Evolutionary conservation across 2,888 invertebrate genomes (phyloP).

Genomic region (Trisateles emortualis): DNA sequence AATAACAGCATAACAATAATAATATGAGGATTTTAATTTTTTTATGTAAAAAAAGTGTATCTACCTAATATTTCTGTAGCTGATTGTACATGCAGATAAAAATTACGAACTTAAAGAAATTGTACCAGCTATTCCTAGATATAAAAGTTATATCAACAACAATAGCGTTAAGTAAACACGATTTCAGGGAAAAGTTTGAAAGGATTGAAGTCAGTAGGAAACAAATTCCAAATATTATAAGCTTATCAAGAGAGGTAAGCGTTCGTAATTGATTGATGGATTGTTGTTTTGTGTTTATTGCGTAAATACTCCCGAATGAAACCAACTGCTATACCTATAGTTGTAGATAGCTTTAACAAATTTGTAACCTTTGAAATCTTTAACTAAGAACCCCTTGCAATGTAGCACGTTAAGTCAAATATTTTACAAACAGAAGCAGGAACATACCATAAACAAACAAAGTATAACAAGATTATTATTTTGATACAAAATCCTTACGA

Average conservation of each 20-base stretch:
- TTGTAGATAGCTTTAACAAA: slow-evolving; percentile 5
- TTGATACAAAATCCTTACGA: slow-evolving; percentile 15
- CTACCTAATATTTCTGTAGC: too few relatives aligned
- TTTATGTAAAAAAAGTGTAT: too few relatives aligned
- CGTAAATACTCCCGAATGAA: slow-evolving; percentile 1
- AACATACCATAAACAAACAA: slow-evolving; percentile 13
- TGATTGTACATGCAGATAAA: too few relatives aligned
- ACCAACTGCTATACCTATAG: not conserved
- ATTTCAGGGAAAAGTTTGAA: slow-evolving; percentile 11
- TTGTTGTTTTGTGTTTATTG: slow-evolving; percentile 40
- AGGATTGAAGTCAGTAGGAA: slow-evolving; percentile 14
- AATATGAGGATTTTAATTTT: too few relatives aligned
- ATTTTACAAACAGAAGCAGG: slow-evolving; percentile 9
- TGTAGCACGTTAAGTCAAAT: not conserved
- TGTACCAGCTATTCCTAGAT: too few relatives aligned
- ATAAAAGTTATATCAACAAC: not conserved
- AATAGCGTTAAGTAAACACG: not conserved
- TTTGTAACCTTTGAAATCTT: slow-evolving; percentile 1
- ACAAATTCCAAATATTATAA: slow-evolving; percentile 24
- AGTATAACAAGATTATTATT: slow-evolving; percentile 19
- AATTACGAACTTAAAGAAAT: too few relatives aligned
- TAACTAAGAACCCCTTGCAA: not conserved
- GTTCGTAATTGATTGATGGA: slow-evolving; percentile 62
- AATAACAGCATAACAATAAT: too few relatives aligned
- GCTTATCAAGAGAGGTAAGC: slow-evolving; percentile 47